Conservation (phyloP, 1,140 invertebrate species). For the Rhagoletis zephyria region DNA sequence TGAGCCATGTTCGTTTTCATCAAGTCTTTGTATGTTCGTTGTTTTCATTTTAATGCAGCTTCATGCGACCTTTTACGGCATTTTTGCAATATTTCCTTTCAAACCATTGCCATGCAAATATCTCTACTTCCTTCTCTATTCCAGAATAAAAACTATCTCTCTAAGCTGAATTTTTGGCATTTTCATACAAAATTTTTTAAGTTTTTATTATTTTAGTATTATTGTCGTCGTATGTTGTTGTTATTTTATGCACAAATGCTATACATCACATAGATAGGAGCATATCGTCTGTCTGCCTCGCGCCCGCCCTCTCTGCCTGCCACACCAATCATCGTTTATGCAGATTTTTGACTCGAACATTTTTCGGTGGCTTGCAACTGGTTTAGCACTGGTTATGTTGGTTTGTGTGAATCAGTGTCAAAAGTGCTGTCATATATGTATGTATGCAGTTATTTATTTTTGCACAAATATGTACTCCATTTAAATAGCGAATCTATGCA, state of each 20-base stretch:
- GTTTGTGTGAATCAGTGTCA: neutral
- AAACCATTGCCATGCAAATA: too few species aligned
- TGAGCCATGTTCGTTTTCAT: too few species aligned
- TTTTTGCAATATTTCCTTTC: too few species aligned
- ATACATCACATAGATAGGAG: too few species aligned
- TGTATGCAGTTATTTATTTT: neutral
- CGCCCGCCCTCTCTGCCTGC: neutral
- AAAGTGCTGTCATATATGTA: constrained; percentile 10
- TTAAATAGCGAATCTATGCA: neutral
- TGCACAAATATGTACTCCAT: neutral
- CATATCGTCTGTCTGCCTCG: neutral
- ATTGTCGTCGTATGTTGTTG: neutral
- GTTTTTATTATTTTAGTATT: constrained; percentile 28
- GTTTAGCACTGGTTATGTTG: too few species aligned
- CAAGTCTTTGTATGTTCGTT: too few species aligned
- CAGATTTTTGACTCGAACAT: constrained; percentile 9
- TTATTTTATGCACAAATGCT: neutral
- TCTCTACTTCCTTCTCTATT: too few species aligned
- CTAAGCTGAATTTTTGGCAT: neutral
- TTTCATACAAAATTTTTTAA: neutral
- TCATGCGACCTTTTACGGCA: too few species aligned
- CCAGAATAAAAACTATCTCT: neutral
- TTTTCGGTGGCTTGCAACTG: neutral
- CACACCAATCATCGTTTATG: neutral
- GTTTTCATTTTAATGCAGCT: too few species aligned